phyloP scores from a whole-genome alignment of 2,113 vertebrate species.

The Nestor notabilis region DNA sequence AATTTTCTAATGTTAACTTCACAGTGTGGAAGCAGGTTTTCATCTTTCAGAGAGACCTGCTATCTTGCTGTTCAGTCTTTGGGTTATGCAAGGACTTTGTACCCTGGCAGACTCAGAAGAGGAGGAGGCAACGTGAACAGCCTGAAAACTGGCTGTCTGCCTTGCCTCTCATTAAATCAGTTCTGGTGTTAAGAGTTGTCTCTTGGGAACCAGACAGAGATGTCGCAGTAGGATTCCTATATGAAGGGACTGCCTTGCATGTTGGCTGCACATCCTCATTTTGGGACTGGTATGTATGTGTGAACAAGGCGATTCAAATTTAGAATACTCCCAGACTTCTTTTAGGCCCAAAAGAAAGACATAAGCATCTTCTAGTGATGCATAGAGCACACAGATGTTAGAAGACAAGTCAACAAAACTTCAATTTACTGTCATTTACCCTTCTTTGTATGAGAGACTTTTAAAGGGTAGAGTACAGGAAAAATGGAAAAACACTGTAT shows the following conservation, averaged over 20 bases:
- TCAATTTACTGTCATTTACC: background rate
- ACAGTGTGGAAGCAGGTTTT: background rate
- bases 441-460: background rate
- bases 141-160: conserved; percentile 54
- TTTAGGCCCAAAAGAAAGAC: background rate
- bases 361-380: background rate
- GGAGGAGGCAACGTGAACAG: conserved; percentile 24
- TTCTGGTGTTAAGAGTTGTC: conserved; percentile 6
- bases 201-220: conserved; percentile 51
- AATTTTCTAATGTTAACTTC: background rate
- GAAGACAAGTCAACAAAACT: background rate
- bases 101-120: conserved; percentile 36
- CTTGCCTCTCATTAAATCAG: background rate
- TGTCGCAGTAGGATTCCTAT: conserved; percentile 1
- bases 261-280: background rate
- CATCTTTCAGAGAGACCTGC: background rate
- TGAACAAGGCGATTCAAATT: background rate
- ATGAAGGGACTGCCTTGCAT: background rate
- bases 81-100: conserved; percentile 58
- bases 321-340: background rate
- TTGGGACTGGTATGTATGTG: background rate
- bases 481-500: background rate
- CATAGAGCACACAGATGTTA: background rate
- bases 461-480: background rate
- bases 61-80: background rate